Conservation (phyloP, 2,797 vertebrate species). For the Schizopygopsis pylzovi region DNA sequence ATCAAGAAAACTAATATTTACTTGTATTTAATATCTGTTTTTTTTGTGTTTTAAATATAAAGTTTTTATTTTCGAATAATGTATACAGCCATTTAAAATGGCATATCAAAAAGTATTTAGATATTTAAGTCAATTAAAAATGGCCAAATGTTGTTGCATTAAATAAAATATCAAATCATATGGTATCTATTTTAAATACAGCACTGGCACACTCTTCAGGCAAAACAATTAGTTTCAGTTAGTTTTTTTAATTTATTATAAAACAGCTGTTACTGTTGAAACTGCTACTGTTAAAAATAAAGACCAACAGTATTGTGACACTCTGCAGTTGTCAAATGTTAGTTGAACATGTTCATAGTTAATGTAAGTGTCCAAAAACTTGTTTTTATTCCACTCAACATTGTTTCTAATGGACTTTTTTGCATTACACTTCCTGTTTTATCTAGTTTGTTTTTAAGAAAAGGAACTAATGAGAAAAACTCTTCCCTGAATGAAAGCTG, state of each 20-base stretch:
- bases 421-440: neutral
- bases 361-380: neutral
- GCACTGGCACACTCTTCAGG: neutral
- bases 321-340: neutral
- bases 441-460: neutral
- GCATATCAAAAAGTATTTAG: neutral
- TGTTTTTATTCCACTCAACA: neutral
- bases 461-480: slow-evolving; percentile 13
- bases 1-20: neutral
- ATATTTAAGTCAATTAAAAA: neutral
- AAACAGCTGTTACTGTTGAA: neutral
- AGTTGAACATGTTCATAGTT: neutral
- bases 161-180: neutral
- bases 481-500: neutral
- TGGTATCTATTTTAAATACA: neutral
- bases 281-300: neutral
- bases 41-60: neutral
- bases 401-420: neutral
- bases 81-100: neutral
- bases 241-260: neutral
- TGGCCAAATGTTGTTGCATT: neutral
- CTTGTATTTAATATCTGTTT: neutral
- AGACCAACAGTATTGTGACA: neutral
- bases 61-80: neutral
- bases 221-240: neutral